phyloP scores from a whole-genome alignment of 2,797 vertebrate genomes.

The Centropyge bicolor region DNA sequence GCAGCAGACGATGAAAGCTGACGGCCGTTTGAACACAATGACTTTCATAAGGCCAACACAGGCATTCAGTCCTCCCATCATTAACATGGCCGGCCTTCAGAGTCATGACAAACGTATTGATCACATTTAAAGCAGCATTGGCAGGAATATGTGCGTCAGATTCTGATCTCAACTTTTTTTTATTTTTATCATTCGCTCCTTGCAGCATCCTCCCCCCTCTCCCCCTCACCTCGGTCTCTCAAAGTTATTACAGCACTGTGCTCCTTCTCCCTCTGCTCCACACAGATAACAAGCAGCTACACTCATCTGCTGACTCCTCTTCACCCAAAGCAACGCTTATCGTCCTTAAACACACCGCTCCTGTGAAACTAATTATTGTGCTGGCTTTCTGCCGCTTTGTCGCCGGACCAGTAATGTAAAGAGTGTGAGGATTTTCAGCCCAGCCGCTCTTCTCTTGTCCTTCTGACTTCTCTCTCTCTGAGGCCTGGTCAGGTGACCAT shows the following conservation, averaged over 20 bases:
- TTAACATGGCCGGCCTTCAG: slow-evolving; percentile 19
- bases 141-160: slow-evolving; percentile 27
- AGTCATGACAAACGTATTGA: slow-evolving; percentile 26
- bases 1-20: slow-evolving; percentile 34
- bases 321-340: slow-evolving; percentile 78
- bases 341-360: slow-evolving; percentile 74
- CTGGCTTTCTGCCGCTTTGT: slow-evolving; percentile 60
- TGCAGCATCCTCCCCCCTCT: slow-evolving; percentile 32
- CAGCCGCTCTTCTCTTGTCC: slow-evolving; percentile 20
- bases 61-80: neutral
- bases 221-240: slow-evolving; percentile 50
- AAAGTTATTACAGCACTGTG: slow-evolving; percentile 65
- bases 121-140: slow-evolving; percentile 31
- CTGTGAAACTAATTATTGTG: slow-evolving; percentile 77
- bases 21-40: slow-evolving; percentile 5
- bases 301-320: slow-evolving; percentile 72
- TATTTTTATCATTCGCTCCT: slow-evolving; percentile 36
- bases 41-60: slow-evolving; percentile 33
- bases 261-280: slow-evolving; percentile 64
- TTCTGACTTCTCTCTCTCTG: slow-evolving; percentile 29
- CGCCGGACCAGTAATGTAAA: slow-evolving; percentile 38
- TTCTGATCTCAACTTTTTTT: slow-evolving; percentile 51
- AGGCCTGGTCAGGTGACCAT: slow-evolving; percentile 24
- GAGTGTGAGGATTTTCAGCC: slow-evolving; percentile 35
- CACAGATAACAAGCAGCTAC: slow-evolving; percentile 75